phyloP scores from a whole-genome alignment of 2,797 vertebrate genomes.

The Chelon auratus region DNA sequence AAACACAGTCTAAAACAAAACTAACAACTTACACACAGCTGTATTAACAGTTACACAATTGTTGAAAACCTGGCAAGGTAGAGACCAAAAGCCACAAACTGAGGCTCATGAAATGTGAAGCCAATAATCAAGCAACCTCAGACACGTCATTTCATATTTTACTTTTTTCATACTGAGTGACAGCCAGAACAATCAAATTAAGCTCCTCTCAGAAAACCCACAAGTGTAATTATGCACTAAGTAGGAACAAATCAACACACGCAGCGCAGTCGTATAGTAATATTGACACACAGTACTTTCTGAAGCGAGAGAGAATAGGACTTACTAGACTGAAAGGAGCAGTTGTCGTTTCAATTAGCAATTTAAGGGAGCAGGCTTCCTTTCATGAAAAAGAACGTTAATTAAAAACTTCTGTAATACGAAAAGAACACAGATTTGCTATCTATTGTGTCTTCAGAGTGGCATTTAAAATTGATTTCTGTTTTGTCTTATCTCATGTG shows the following conservation, averaged over 20 bases:
- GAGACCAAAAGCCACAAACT: slow-evolving; percentile 34
- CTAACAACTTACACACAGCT: slow-evolving; percentile 67
- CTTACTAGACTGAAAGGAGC: slow-evolving; percentile 50
- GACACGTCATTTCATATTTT: slow-evolving; percentile 69
- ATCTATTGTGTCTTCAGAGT: slow-evolving; percentile 43
- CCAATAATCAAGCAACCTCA: slow-evolving; percentile 63
- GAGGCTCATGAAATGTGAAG: slow-evolving; percentile 56
- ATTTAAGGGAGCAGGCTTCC: slow-evolving; percentile 40
- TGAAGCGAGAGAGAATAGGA: slow-evolving; percentile 49
- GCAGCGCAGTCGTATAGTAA: slow-evolving; percentile 54
- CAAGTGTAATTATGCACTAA: slow-evolving; percentile 73
- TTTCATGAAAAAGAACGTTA: slow-evolving; percentile 47
- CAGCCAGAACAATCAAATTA: slow-evolving; percentile 76
- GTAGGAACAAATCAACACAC: slow-evolving; percentile 71
- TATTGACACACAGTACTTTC: slow-evolving; percentile 59
- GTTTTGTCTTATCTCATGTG: slow-evolving; percentile 36
- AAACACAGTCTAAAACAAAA: slow-evolving; percentile 63
- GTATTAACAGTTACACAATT: slow-evolving; percentile 42
- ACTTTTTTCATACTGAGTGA: slow-evolving; percentile 67
- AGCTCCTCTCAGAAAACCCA: slow-evolving; percentile 69
- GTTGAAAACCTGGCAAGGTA: slow-evolving; percentile 46
- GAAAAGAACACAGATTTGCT: slow-evolving; percentile 35
- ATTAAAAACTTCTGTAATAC: slow-evolving; percentile 47
- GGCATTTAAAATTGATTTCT: slow-evolving; percentile 36
- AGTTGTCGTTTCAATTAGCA: slow-evolving; percentile 54